A percentile compares a stretch with the other conserved stretches of the same genome.
phyloP scores from a whole-genome alignment of 2,888 invertebrate genomes.

The Ametastegia equiseti region DNA sequence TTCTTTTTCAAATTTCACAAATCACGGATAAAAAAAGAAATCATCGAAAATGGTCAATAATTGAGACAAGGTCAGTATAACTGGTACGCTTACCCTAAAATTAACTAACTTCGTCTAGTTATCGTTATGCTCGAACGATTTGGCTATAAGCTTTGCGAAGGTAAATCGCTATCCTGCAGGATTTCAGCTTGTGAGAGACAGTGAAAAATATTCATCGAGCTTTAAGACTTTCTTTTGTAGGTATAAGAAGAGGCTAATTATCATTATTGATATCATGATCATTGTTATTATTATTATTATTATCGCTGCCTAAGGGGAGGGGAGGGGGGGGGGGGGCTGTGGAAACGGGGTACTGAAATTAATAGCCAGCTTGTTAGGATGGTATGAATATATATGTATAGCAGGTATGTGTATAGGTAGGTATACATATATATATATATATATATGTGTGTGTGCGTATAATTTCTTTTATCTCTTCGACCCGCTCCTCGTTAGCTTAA shows the following conservation, averaged over 20 bases:
- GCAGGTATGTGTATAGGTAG: too few species aligned
- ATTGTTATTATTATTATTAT: neutral
- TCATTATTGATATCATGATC: neutral
- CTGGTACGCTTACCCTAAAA: neutral
- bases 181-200: too few species aligned
- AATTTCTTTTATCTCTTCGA: neutral
- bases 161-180: neutral
- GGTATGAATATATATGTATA: neutral
- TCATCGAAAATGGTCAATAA: too few species aligned
- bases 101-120: neutral
- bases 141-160: neutral
- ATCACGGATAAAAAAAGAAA: too few species aligned
- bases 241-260: too few species aligned
- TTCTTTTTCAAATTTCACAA: too few species aligned
- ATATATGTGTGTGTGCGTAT: too few species aligned
- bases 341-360: neutral
- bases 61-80: too few species aligned
- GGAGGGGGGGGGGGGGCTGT: neutral
- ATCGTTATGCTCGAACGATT: neutral
- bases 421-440: neutral
- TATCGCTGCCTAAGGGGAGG: neutral
- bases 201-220: too few species aligned
- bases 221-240: too few species aligned
- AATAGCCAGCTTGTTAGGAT: conserved; percentile 7
- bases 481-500: neutral